These are phyloP conservation scores for Sarcophaga subvicina DNA, from an alignment of 2,888 invertebrate genomes.

Conservation along the genomic window DNA sequence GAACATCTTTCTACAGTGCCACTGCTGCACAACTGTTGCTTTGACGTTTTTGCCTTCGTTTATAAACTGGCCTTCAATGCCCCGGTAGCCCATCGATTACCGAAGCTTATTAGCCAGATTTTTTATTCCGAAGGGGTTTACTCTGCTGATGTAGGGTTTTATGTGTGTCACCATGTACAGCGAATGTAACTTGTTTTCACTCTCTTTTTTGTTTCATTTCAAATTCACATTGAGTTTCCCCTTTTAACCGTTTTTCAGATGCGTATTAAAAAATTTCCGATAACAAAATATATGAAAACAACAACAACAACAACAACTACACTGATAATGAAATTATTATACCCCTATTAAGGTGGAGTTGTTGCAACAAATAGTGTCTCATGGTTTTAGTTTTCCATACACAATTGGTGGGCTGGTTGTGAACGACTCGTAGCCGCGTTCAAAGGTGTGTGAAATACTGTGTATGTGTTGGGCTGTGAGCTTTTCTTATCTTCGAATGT, in stretches of 20 bases:
- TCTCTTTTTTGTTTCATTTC: neutral
- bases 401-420: constrained; percentile 28
- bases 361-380: neutral
- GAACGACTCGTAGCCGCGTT: neutral
- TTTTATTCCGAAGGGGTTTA: no score
- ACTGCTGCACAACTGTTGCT: no score
- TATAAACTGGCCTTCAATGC: no score
- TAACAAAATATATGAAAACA: neutral
- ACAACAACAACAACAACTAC: constrained; percentile 25
- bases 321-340: neutral
- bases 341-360: constrained; percentile 22
- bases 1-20: no score
- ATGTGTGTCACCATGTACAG: no score
- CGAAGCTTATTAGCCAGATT: no score
- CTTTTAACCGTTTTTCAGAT: neutral
- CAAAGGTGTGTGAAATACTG: neutral
- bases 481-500: constrained; percentile 45
- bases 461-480: constrained; percentile 11
- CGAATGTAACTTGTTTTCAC: neutral
- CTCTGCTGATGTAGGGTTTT: no score
- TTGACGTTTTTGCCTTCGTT: no score
- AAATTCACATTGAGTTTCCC: constrained; percentile 38
- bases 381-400: neutral
- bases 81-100: no score
- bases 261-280: neutral